These are phyloP conservation scores for Troides helena DNA, from an alignment of 2,888 invertebrate species.

Conservation along the genomic window DNA sequence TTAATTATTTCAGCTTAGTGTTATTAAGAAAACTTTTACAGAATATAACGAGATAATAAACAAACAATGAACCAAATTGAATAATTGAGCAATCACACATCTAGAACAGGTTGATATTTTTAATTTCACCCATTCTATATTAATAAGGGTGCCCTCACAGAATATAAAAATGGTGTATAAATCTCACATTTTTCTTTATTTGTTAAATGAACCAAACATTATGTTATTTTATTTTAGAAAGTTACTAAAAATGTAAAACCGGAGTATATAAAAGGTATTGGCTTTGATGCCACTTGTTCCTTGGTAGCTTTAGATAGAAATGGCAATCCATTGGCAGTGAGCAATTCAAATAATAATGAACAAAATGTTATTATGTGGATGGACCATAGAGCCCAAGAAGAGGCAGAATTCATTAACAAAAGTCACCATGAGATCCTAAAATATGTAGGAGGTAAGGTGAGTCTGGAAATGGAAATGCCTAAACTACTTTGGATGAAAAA, in stretches of 20 bases:
- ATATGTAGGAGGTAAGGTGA: slow-evolving; percentile 95
- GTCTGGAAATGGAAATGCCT: slow-evolving; percentile 98
- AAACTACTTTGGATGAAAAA: slow-evolving; percentile 96
- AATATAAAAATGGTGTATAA: background rate
- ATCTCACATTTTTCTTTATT: background rate
- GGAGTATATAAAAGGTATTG: slow-evolving; percentile 87
- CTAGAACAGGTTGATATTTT: too few species aligned
- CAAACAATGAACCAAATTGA: too few species aligned
- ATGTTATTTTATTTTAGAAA: slow-evolving; percentile 67
- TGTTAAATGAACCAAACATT: too few species aligned
- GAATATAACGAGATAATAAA: too few species aligned
- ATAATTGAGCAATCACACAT: too few species aligned
- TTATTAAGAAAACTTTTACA: too few species aligned
- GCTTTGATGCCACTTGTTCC: slow-evolving; percentile 98
- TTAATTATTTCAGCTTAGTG: too few species aligned
- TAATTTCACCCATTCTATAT: too few species aligned
- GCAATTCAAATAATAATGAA: slow-evolving; percentile 82
- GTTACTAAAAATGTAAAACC: slow-evolving; percentile 78
- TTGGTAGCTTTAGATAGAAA: slow-evolving; percentile 88
- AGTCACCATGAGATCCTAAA: slow-evolving; percentile 87
- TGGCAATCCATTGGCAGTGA: slow-evolving; percentile 85
- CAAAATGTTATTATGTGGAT: slow-evolving; percentile 95
- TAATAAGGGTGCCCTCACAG: too few species aligned
- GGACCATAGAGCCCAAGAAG: slow-evolving; percentile 91
- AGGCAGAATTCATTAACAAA: slow-evolving; percentile 90